Evolutionary conservation across 2,797 vertebrate species (phyloP), one percentile per base, ranked within the genome.

Genomic region (Xyrichtys novacula): DNA sequence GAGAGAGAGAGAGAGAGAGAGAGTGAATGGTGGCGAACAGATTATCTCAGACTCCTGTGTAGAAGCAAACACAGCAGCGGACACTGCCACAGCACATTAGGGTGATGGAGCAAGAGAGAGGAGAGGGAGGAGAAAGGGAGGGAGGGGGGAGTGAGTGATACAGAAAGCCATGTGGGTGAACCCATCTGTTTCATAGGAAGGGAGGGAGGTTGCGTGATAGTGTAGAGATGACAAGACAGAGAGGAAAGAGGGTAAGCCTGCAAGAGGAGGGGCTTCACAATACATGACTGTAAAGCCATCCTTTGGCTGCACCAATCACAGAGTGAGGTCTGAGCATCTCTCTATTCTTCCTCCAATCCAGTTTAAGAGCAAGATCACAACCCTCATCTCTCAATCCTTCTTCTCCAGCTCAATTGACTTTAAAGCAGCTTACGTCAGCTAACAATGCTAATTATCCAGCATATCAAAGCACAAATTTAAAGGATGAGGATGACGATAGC

Each of bases 61-160:
- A 49, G 74, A 55, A 76, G 76, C 61, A 39, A 87, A 85, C 78
- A 61, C 65, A 83, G 68, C 57, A 56, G 80, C 76, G 65, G 61
- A 80, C 71, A 43, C 75, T 91, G 91, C 49, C 90, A 89, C 61
- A 81, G 60, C 55, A 66, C 74, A 88, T 92, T 81, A 92, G 88
- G 49, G 71, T 70, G 85, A 91, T 78, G 83, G 74, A 74, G 85
- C 49, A 22, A 54, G 36, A 66, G 65, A 29, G 47, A 56, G 78
- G 40, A 36, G n/a, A n/a, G n/a, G n/a, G n/a, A n/a, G n/a, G n/a
- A n/a, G n/a, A n/a, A n/a, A 50, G 64, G 32, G 47, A 58, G 60
- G 36, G 69, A 48, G 38, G 48, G 63, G 31, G 56, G 63, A 47
- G 76, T 4, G 76, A 52, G 62, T 19, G 36, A 49, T 14, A 53